These are phyloP conservation scores for Tenualosa thibaudeaui DNA, from an alignment of 2,797 vertebrate genomes.

Conservation along the genomic window DNA sequence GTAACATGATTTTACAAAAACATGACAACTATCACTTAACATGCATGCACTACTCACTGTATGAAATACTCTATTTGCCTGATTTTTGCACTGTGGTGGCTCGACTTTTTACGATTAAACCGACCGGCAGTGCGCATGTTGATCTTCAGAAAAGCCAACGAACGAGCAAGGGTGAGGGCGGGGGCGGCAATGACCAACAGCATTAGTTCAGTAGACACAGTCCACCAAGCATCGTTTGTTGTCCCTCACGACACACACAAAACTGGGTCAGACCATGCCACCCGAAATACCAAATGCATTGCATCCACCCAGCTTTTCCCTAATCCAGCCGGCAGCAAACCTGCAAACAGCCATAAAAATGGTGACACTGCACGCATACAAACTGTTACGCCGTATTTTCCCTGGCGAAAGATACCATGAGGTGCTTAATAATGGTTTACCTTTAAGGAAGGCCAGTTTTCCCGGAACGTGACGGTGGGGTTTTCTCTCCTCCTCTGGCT, in stretches of 20 bases:
- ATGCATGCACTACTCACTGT: neutral
- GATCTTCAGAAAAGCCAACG: conserved; percentile 27
- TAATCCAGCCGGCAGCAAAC: conserved; percentile 3
- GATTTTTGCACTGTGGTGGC: neutral
- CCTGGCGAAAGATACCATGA: neutral
- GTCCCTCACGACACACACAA: conserved; percentile 25
- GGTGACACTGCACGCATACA: conserved; percentile 10
- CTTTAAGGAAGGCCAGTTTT: conserved; percentile 24
- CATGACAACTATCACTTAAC: neutral
- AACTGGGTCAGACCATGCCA: conserved; percentile 24
- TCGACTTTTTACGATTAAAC: neutral
- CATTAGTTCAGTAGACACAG: conserved; percentile 17
- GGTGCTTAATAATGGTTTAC: conserved; percentile 17
- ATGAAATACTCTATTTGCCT: neutral
- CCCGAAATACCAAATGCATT: conserved; percentile 21
- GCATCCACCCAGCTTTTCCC: conserved; percentile 9
- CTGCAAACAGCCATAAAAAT: conserved; percentile 9
- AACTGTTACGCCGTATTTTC: neutral
- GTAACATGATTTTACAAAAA: neutral
- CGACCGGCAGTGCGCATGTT: conserved; percentile 16
- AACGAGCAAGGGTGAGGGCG: conserved; percentile 10
- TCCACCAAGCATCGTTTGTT: conserved; percentile 24
- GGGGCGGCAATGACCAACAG: conserved; percentile 5
- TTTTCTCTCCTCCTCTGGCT: conserved; percentile 20
- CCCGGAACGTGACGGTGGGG: conserved; percentile 18